These are phyloP conservation scores for Tamandua tetradactyla DNA, from an alignment of 2,797 vertebrate genomes.

Conservation along the genomic window DNA sequence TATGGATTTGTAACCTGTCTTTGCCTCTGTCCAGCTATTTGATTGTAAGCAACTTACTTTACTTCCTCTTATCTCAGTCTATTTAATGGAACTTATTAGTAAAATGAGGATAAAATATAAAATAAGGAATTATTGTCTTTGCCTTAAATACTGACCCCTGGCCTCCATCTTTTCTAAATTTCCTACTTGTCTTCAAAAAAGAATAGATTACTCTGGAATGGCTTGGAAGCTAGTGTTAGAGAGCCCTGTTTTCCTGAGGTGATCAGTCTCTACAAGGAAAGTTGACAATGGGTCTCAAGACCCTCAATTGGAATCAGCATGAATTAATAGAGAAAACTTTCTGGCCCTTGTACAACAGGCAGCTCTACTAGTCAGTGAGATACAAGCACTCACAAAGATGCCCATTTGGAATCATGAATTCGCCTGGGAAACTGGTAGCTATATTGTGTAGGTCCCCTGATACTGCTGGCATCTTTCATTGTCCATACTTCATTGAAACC, in stretches of 20 bases:
- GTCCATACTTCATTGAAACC: background rate
- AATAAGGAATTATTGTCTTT: background rate
- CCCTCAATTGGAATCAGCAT: background rate
- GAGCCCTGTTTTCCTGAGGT: background rate
- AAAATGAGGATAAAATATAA: conserved; percentile 14
- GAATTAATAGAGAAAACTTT: background rate
- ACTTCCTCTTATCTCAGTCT: background rate
- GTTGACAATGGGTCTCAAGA: background rate
- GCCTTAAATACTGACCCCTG: background rate
- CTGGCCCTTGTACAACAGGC: background rate
- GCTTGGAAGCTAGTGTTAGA: background rate
- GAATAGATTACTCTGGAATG: background rate
- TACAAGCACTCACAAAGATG: background rate
- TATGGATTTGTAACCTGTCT: background rate
- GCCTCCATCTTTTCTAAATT: background rate
- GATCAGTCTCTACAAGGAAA: background rate
- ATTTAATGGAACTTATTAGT: background rate
- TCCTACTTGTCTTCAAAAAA: background rate
- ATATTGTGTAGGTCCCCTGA: background rate
- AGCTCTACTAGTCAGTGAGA: background rate
- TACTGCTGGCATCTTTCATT: background rate
- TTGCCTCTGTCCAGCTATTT: background rate
- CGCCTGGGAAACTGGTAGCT: background rate
- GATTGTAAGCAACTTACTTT: background rate
- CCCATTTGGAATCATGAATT: background rate